phyloP scores from a whole-genome alignment of 2,113 vertebrate species.

The Rhodinocichla rosea region DNA sequence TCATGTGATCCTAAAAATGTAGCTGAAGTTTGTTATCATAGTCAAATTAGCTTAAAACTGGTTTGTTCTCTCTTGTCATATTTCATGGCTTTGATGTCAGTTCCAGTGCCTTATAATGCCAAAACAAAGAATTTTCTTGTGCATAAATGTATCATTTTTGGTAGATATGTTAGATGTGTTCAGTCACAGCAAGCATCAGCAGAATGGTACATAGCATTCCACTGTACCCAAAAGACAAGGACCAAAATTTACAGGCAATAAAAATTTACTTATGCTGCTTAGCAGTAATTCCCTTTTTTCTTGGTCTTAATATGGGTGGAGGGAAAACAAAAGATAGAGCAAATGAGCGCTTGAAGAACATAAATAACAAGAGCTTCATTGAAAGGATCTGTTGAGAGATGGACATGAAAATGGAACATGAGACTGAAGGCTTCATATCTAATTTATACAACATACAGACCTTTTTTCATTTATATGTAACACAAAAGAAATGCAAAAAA shows the following conservation, averaged over 20 bases:
- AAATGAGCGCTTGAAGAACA: neutral
- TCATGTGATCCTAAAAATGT: neutral
- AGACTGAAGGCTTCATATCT: neutral
- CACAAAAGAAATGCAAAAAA: neutral
- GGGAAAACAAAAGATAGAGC: neutral
- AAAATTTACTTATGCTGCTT: neutral
- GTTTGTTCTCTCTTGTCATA: neutral
- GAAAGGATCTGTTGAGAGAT: neutral
- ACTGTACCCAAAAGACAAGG: neutral
- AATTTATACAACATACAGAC: neutral
- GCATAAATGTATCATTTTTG: neutral
- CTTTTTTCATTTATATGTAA: neutral
- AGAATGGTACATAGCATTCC: neutral
- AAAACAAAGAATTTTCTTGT: neutral
- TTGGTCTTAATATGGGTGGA: neutral
- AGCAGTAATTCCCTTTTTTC: neutral
- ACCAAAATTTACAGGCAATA: neutral
- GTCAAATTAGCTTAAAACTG: neutral
- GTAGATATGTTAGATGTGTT: neutral
- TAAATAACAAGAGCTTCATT: neutral
- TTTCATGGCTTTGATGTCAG: neutral
- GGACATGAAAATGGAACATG: neutral
- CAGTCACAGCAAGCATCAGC: neutral
- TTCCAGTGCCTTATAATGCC: neutral
- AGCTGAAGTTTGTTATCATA: neutral